A percentile compares a stretch with the other conserved stretches of the same genome.
These are phyloP conservation scores for Argyresthia goedartella DNA, from an alignment of 2,888 invertebrate species.

Conservation along the genomic window DNA sequence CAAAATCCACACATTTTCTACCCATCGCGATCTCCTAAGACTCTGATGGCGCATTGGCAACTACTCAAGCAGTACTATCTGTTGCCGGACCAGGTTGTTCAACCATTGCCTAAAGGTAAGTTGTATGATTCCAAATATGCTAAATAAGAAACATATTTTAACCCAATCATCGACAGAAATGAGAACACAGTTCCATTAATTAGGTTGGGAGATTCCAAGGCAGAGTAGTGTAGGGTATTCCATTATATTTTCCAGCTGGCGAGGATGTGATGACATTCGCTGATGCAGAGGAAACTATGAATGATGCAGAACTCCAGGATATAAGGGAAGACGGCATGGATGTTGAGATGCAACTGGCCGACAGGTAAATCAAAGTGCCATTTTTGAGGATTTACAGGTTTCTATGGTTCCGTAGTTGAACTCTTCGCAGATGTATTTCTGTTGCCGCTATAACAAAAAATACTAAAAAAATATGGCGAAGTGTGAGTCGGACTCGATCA, in stretches of 20 bases:
- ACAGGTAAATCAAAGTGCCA: no score
- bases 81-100: slow-evolving; percentile 88
- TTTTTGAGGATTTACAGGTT: no score
- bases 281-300: slow-evolving; percentile 91
- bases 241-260: slow-evolving; percentile 25
- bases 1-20: slow-evolving; percentile 90
- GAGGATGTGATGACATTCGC: slow-evolving; percentile 83
- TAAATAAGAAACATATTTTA: no score
- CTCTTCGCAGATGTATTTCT: no score
- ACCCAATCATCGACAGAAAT: no score
- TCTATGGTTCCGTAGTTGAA: no score
- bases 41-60: slow-evolving; percentile 91
- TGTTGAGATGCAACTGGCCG: slow-evolving; percentile 80
- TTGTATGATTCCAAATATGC: not conserved
- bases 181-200: no score
- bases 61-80: slow-evolving; percentile 92
- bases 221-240: no score
- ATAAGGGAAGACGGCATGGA: slow-evolving; percentile 86
- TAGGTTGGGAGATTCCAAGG: no score
- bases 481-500: no score
- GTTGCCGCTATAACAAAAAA: no score
- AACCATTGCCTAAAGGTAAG: slow-evolving; percentile 65
- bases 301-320: slow-evolving; percentile 86
- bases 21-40: slow-evolving; percentile 87
- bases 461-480: no score